Conservation (phyloP, 2,888 invertebrate genomes). For the Dendrolimus pini region DNA sequence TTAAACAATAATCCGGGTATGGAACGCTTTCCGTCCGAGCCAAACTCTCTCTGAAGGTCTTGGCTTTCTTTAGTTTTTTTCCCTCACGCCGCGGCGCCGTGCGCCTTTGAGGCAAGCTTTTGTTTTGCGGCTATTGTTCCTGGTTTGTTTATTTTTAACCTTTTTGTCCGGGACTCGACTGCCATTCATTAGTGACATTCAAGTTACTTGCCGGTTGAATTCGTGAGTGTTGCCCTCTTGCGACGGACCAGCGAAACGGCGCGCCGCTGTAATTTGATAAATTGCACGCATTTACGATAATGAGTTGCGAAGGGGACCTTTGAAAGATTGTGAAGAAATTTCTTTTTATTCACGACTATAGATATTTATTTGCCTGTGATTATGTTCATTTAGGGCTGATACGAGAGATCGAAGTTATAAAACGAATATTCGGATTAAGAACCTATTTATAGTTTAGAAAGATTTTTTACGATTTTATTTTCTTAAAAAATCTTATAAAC, state of each 20-base stretch:
- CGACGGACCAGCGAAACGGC: neutral
- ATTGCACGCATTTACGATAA: neutral
- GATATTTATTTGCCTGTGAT: too few species aligned
- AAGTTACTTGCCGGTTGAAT: conserved; percentile 12
- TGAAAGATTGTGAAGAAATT: neutral
- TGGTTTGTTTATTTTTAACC: conserved; percentile 24
- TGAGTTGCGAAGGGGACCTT: neutral
- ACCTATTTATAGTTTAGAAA: too few species aligned
- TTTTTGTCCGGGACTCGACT: conserved; percentile 18
- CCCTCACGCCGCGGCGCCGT: conserved; percentile 11
- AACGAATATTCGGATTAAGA: too few species aligned
- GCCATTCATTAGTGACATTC: conserved; percentile 25
- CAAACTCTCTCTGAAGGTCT: neutral
- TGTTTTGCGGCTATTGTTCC: conserved; percentile 27
- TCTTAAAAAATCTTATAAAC: too few species aligned
- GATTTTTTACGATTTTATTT: too few species aligned
- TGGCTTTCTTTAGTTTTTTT: conserved; percentile 1
- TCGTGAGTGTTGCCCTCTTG: conserved; percentile 3
- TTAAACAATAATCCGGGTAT: neutral
- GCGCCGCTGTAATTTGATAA: neutral
- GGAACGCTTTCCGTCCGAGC: neutral
- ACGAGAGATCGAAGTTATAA: too few species aligned
- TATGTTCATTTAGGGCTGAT: too few species aligned
- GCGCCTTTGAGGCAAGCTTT: conserved; percentile 21
- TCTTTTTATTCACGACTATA: neutral